These are phyloP conservation scores for Hydropsyche betteni DNA, from an alignment of 2,888 invertebrate species.

Conservation along the genomic window DNA sequence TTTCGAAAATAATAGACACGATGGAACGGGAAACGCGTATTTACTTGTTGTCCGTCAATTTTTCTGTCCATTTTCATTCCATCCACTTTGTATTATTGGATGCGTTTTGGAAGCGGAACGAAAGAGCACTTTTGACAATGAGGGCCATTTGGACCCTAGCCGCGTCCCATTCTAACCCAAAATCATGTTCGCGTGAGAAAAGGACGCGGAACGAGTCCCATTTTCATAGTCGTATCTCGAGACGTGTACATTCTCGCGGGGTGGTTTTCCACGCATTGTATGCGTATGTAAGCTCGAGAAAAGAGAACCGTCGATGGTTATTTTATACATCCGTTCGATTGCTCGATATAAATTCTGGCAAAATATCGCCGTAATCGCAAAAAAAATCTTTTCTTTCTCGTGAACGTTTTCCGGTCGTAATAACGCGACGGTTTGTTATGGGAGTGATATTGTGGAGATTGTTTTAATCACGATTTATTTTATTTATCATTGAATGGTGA, in stretches of 20 bases:
- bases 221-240: slow-evolving; percentile 17
- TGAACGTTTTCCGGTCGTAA: not conserved
- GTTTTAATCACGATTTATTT: no score
- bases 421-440: not conserved
- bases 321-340: slow-evolving; percentile 29
- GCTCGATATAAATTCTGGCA: slow-evolving; percentile 4
- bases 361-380: slow-evolving; percentile 12
- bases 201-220: not conserved
- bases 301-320: slow-evolving; percentile 21
- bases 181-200: not conserved
- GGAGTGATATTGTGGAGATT: no score
- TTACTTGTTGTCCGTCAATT: slow-evolving; percentile 28
- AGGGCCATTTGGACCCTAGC: slow-evolving; percentile 16
- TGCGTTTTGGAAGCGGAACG: slow-evolving; percentile 29
- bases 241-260: slow-evolving; percentile 3
- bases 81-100: slow-evolving; percentile 32
- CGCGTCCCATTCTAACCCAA: not conserved
- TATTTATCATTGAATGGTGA: no score
- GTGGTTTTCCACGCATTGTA: not conserved
- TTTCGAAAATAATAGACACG: no score
- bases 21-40: not conserved
- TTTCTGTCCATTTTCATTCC: slow-evolving; percentile 30
- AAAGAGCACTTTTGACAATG: slow-evolving; percentile 28
- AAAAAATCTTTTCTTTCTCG: not conserved
- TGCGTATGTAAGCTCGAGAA: not conserved